Conservation (phyloP, 2,797 vertebrate genomes). For the Tamandua tetradactyla region DNA sequence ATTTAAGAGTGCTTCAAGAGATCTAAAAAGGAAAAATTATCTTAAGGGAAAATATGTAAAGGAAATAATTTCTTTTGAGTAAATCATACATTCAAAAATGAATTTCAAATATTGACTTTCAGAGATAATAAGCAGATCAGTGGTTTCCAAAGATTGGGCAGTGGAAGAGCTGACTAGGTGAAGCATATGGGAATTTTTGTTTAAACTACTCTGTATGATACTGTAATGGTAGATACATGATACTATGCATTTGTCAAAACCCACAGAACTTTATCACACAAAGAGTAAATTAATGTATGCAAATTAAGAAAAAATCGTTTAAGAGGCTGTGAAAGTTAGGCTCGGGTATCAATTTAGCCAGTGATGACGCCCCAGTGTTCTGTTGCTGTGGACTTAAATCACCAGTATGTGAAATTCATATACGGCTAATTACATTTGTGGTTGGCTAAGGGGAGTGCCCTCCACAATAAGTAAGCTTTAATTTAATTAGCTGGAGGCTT, state of each 20-base stretch:
- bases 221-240: neutral
- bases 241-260: conserved; percentile 9
- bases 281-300: neutral
- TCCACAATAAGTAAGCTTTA: too few relatives aligned
- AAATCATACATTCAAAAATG: conserved; percentile 32
- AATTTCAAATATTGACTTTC: conserved; percentile 11
- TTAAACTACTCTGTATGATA: neutral
- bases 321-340: too few relatives aligned
- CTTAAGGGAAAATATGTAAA: conserved; percentile 37
- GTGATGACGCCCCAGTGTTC: too few relatives aligned
- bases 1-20: conserved; percentile 88
- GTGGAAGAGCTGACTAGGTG: neutral
- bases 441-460: too few relatives aligned
- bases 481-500: too few relatives aligned
- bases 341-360: too few relatives aligned
- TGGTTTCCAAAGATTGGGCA: neutral
- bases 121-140: neutral
- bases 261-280: neutral
- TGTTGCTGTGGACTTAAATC: too few relatives aligned
- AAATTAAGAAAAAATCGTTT: neutral
- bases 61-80: conserved; percentile 39
- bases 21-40: conserved; percentile 83
- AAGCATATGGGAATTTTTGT: neutral
- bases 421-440: too few relatives aligned
- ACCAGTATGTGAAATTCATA: too few relatives aligned